Evolutionary conservation across 2,797 vertebrate species (phyloP).

Genomic region (Alcedo quadribrachys): DNA sequence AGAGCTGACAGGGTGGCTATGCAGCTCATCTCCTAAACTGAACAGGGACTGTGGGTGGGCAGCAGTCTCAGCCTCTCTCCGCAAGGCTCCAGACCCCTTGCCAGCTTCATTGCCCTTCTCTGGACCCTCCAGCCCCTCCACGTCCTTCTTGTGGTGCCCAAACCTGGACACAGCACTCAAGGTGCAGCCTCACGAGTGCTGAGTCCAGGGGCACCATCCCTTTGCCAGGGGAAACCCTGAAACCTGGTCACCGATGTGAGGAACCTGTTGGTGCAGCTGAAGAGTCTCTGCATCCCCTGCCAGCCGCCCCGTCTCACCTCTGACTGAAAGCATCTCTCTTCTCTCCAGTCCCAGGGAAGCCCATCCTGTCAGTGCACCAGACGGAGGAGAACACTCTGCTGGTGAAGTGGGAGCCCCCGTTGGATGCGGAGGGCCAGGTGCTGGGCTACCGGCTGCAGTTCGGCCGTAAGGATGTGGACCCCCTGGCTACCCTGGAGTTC

Average conservation of each 20-base stretch:
- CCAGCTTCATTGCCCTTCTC: too few species aligned
- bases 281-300: neutral
- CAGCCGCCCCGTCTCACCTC: neutral
- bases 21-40: neutral
- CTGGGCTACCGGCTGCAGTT: slow-evolving; percentile 95
- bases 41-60: neutral
- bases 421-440: slow-evolving; percentile 83
- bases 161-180: too few species aligned
- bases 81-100: too few species aligned
- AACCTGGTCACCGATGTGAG: neutral
- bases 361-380: slow-evolving; percentile 89
- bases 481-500: slow-evolving; percentile 92
- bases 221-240: neutral
- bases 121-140: too few species aligned
- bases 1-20: fast-evolving
- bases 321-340: slow-evolving; percentile 3
- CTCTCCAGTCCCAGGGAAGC: slow-evolving; percentile 89
- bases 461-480: slow-evolving; percentile 87
- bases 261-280: neutral
- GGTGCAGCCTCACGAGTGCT: too few species aligned
- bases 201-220: too few species aligned
- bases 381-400: slow-evolving; percentile 87
- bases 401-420: slow-evolving; percentile 88
- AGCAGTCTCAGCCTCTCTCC: too few species aligned
- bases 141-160: too few species aligned